Evolutionary conservation across 2,888 invertebrate genomes (phyloP).

Genomic region (Agapostemon virescens): DNA sequence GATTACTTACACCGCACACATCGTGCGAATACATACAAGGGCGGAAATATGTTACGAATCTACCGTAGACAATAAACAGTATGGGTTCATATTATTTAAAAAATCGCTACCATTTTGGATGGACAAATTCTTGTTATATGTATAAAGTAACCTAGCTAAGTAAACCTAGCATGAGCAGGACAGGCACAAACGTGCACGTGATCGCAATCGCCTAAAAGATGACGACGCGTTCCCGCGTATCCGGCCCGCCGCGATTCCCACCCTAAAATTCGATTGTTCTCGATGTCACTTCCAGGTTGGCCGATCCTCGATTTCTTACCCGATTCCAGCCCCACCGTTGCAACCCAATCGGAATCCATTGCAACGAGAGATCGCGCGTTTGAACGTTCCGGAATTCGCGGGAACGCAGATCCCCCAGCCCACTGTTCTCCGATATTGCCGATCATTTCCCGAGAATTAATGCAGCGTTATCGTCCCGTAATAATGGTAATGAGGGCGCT

Average conservation of each 20-base stretch:
- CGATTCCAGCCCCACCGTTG: background rate
- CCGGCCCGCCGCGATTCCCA: conserved; percentile 23
- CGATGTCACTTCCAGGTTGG: conserved; percentile 27
- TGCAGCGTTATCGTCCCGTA: conserved; percentile 64
- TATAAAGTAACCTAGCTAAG: too few relatives aligned
- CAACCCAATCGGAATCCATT: conserved; percentile 32
- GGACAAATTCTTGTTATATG: too few relatives aligned
- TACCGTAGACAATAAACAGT: too few relatives aligned
- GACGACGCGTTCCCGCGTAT: conserved; percentile 11
- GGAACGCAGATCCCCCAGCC: background rate
- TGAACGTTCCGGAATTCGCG: conserved; percentile 30
- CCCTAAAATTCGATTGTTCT: conserved; percentile 43
- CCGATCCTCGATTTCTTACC: background rate
- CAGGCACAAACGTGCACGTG: conserved; percentile 19
- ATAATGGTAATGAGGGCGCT: conserved; percentile 66
- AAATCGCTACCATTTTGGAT: too few relatives aligned
- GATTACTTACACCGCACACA: too few relatives aligned
- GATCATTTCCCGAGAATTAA: conserved; percentile 69
- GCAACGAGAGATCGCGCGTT: conserved; percentile 15
- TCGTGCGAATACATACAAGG: too few relatives aligned
- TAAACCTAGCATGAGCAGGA: too few relatives aligned
- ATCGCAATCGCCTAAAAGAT: conserved; percentile 32
- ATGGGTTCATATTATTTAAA: too few relatives aligned
- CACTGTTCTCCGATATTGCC: conserved; percentile 55
- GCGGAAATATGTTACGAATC: too few relatives aligned